These are phyloP conservation scores for Mechanitis mazaeus DNA, from an alignment of 2,888 invertebrate species.

Conservation along the genomic window DNA sequence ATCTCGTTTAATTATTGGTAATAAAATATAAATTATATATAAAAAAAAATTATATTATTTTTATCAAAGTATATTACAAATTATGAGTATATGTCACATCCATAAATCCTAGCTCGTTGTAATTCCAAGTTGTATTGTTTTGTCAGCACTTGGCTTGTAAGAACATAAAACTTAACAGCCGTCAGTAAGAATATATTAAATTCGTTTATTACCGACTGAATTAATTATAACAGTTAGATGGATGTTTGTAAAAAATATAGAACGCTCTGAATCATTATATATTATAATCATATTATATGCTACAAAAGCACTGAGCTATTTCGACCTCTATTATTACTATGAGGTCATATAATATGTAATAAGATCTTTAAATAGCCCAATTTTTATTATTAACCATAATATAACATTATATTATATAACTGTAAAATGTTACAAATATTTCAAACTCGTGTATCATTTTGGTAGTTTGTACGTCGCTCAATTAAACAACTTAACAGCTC, in stretches of 20 bases:
- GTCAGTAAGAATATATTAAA: constrained; percentile 55
- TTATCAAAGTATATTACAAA: background rate
- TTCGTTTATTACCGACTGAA: constrained; percentile 58
- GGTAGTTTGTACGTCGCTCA: too few species aligned
- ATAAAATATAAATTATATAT: too few species aligned
- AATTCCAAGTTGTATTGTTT: constrained; percentile 36
- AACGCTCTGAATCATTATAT: constrained; percentile 48
- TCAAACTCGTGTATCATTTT: too few species aligned
- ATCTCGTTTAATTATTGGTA: too few species aligned
- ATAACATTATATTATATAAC: too few species aligned
- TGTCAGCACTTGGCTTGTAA: constrained; percentile 42
- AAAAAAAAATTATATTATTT: too few species aligned
- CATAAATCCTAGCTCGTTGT: constrained; percentile 28
- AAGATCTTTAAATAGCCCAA: too few species aligned
- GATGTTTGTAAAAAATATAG: constrained; percentile 60
- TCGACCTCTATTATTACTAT: too few species aligned
- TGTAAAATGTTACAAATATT: background rate
- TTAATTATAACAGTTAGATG: constrained; percentile 70
- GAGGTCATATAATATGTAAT: too few species aligned
- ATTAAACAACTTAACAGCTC: too few species aligned
- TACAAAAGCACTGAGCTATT: background rate
- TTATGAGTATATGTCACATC: constrained; percentile 24
- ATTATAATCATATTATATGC: constrained; percentile 23
- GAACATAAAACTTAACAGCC: constrained; percentile 47
- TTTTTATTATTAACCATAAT: too few species aligned